Conservation (phyloP, 2,113 vertebrate species). For the Sander lucioperca region DNA sequence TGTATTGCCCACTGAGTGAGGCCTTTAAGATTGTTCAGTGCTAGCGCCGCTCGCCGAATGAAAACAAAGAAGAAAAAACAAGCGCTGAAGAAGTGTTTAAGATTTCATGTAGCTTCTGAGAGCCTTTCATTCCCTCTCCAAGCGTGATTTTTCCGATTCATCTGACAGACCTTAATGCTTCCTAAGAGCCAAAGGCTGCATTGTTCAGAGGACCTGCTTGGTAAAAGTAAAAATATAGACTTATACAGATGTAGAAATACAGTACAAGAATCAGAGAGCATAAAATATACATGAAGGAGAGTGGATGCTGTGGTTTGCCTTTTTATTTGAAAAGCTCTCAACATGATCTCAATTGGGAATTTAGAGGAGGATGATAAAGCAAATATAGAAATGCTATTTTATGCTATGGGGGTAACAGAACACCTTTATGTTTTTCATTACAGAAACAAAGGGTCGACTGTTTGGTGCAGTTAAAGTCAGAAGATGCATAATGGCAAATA, state of each 20-base stretch:
- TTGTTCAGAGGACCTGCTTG: slow-evolving; percentile 64
- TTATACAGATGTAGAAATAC: slow-evolving; percentile 77
- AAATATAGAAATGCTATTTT: slow-evolving; percentile 71
- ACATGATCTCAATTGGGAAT: slow-evolving; percentile 76
- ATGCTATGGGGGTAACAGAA: slow-evolving; percentile 14
- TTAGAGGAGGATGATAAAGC: slow-evolving; percentile 53
- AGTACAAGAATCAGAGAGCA: slow-evolving; percentile 69
- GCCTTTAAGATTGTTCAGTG: slow-evolving; percentile 30
- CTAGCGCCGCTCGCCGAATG: slow-evolving; percentile 13
- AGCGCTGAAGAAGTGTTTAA: slow-evolving; percentile 70
- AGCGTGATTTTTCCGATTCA: slow-evolving; percentile 66
- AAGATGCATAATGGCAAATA: not conserved
- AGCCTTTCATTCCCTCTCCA: slow-evolving; percentile 67
- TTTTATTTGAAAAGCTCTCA: slow-evolving; percentile 72
- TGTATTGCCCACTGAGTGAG: slow-evolving; percentile 13
- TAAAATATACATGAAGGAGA: slow-evolving; percentile 79
- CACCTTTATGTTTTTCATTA: slow-evolving; percentile 15
- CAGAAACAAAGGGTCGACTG: not conserved
- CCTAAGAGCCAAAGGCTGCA: slow-evolving; percentile 70
- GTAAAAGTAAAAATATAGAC: slow-evolving; percentile 67
- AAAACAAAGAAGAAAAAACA: slow-evolving; percentile 20
- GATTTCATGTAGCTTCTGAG: slow-evolving; percentile 79
- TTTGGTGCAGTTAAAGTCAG: not conserved
- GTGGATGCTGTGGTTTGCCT: slow-evolving; percentile 65
- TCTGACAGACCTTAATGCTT: slow-evolving; percentile 72